These are phyloP conservation scores for Diorhabda carinulata DNA, from an alignment of 1,140 invertebrate genomes.

Conservation along the genomic window DNA sequence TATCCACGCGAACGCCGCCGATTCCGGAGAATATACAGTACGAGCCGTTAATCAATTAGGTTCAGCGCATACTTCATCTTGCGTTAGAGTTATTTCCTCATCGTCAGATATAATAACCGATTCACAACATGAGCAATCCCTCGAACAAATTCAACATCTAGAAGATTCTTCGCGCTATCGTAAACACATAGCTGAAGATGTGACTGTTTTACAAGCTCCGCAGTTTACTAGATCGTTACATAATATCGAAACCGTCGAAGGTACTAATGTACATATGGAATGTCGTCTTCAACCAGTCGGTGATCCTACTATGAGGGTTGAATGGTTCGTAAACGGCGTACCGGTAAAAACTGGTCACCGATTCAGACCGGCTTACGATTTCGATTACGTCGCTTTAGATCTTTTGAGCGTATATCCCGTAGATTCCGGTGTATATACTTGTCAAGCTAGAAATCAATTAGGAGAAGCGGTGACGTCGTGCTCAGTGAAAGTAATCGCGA, in stretches of 20 bases:
- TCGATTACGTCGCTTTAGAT: constrained; percentile 95
- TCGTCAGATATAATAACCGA: constrained; percentile 86
- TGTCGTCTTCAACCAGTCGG: constrained; percentile 90
- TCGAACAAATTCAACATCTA: constrained; percentile 91
- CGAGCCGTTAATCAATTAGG: constrained; percentile 89
- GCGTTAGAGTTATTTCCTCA: constrained; percentile 74
- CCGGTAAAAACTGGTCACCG: constrained; percentile 86
- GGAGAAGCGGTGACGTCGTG: constrained; percentile 93
- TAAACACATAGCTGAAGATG: constrained; percentile 69
- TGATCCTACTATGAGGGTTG: constrained; percentile 91
- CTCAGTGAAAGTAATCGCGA: constrained; percentile 81
- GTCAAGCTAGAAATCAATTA: constrained; percentile 83
- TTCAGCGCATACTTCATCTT: constrained; percentile 84
- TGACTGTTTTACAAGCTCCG: constrained; percentile 75
- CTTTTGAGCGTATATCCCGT: constrained; percentile 93
- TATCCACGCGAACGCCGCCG: constrained; percentile 77
- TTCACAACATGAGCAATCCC: constrained; percentile 89
- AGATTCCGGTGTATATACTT: constrained; percentile 95
- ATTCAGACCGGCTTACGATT: constrained; percentile 94
- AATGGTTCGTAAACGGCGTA: constrained; percentile 95
- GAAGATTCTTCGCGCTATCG: constrained; percentile 79
- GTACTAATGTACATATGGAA: constrained; percentile 90
- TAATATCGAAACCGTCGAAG: constrained; percentile 87
- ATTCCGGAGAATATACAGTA: constrained; percentile 92
- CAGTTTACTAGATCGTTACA: constrained; percentile 84